phyloP scores from a whole-genome alignment of 2,113 vertebrate genomes.

The Notothenia coriiceps region DNA sequence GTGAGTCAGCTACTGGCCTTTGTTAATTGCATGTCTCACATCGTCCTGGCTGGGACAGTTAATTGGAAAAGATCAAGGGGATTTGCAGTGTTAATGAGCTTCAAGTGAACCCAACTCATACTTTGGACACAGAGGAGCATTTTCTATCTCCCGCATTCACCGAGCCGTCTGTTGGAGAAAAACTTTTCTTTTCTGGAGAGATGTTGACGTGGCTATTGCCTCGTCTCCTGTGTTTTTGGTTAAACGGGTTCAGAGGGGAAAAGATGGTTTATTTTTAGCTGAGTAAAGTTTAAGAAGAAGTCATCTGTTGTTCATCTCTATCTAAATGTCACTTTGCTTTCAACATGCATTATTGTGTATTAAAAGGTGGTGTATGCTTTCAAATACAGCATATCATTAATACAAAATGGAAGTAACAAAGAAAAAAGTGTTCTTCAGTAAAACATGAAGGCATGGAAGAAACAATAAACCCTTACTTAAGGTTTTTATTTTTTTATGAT shows the following conservation, averaged over 20 bases:
- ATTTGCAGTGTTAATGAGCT: slow-evolving; percentile 80
- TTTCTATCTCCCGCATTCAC: slow-evolving; percentile 46
- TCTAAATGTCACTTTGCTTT: slow-evolving; percentile 15
- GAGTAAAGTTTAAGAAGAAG: slow-evolving; percentile 37
- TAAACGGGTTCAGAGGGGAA: slow-evolving; percentile 48
- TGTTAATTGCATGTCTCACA: slow-evolving; percentile 79
- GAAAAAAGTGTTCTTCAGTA: neutral
- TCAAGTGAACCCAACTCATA: slow-evolving; percentile 73
- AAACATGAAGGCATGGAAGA: neutral
- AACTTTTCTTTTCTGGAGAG: slow-evolving; percentile 63
- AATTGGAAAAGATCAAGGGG: slow-evolving; percentile 83
- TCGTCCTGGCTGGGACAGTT: slow-evolving; percentile 74
- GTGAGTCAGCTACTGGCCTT: slow-evolving; percentile 77
- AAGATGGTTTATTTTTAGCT: slow-evolving; percentile 54
- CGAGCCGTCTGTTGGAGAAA: slow-evolving; percentile 31
- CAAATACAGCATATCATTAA: neutral
- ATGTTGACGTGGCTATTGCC: slow-evolving; percentile 37
- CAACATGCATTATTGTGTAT: slow-evolving; percentile 15
- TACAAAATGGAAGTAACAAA: neutral
- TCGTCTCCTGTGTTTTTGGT: slow-evolving; percentile 61
- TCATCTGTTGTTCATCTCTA: slow-evolving; percentile 24
- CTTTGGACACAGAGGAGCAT: slow-evolving; percentile 72
- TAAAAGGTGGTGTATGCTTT: neutral
- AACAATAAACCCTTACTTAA: neutral
- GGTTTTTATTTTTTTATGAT: neutral